Conservation (phyloP, 2,888 invertebrate species). For the Candidula unifasciata region DNA sequence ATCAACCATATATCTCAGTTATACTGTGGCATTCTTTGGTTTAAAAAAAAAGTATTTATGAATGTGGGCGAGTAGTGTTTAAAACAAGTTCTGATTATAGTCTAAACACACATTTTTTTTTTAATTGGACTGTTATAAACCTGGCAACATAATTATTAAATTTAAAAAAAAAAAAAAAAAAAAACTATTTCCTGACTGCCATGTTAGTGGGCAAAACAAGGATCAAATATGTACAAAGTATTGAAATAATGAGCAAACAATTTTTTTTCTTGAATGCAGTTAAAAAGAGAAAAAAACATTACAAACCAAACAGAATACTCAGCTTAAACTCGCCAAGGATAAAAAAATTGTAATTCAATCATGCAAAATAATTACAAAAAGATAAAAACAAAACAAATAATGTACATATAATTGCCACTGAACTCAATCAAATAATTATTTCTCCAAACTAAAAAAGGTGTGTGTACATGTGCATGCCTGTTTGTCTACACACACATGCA, state of each 20-base stretch:
- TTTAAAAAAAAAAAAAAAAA: not conserved
- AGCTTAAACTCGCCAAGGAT: not conserved
- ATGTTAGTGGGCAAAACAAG: not conserved
- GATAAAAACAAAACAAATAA: not conserved
- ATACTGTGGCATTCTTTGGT: too few relatives aligned
- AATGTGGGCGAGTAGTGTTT: too few relatives aligned
- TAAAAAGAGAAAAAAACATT: not conserved
- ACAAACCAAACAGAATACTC: not conserved
- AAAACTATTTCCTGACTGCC: not conserved
- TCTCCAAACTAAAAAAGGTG: not conserved
- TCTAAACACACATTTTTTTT: not conserved
- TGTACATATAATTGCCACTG: not conserved
- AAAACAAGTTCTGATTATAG: not conserved
- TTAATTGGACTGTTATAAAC: not conserved
- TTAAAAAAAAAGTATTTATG: too few relatives aligned
- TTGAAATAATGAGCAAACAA: constrained; percentile 5
- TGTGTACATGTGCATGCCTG: too few relatives aligned
- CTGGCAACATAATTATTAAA: not conserved
- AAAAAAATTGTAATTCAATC: not conserved
- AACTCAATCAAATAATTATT: not conserved
- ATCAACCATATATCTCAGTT: too few relatives aligned
- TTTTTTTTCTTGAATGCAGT: not conserved
- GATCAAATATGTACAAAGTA: not conserved
- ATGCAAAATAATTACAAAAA: not conserved
- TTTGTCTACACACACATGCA: too few relatives aligned